Evolutionary conservation across 2,888 invertebrate genomes (phyloP).

Genomic region (Chydorus sphaericus): DNA sequence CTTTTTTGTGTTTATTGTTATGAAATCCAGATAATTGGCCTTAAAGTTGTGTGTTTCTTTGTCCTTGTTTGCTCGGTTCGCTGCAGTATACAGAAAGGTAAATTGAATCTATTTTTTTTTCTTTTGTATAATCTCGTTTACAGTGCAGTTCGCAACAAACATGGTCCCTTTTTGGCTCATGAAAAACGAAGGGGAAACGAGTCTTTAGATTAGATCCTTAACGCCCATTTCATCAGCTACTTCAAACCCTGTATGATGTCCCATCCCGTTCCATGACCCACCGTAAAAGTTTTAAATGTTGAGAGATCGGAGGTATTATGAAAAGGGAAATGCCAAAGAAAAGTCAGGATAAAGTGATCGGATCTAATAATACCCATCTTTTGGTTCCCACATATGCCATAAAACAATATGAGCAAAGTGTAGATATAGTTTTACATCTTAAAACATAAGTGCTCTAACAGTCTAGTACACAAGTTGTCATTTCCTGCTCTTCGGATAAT

Average conservation of each 20-base stretch:
- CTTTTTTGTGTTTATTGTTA: too few relatives aligned
- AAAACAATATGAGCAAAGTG: constrained; percentile 23
- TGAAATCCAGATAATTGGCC: too few relatives aligned
- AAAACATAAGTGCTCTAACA: constrained; percentile 26
- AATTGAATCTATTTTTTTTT: too few relatives aligned
- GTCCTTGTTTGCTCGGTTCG: too few relatives aligned
- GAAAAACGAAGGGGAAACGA: constrained; percentile 17
- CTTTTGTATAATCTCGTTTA: too few relatives aligned
- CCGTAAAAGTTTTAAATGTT: constrained; percentile 17
- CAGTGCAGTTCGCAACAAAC: too few relatives aligned
- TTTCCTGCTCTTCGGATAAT: constrained; percentile 23
- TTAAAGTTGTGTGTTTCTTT: too few relatives aligned
- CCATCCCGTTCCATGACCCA: constrained; percentile 20
- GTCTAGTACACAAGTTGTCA: too few relatives aligned
- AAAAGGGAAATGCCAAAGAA: constrained; percentile 8
- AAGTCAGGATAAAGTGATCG: constrained; percentile 17
- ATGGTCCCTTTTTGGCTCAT: too few relatives aligned
- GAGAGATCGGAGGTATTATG: constrained; percentile 15
- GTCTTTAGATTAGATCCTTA: constrained; percentile 16
- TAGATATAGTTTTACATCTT: constrained; percentile 30
- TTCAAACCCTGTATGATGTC: constrained; percentile 18
- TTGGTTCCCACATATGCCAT: constrained; percentile 19
- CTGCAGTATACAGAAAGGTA: too few relatives aligned
- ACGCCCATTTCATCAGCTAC: constrained; percentile 16
- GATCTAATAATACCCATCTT: too few relatives aligned